Evolutionary conservation across 2,888 invertebrate species (phyloP).

Genomic region (Marronus borbonicus): DNA sequence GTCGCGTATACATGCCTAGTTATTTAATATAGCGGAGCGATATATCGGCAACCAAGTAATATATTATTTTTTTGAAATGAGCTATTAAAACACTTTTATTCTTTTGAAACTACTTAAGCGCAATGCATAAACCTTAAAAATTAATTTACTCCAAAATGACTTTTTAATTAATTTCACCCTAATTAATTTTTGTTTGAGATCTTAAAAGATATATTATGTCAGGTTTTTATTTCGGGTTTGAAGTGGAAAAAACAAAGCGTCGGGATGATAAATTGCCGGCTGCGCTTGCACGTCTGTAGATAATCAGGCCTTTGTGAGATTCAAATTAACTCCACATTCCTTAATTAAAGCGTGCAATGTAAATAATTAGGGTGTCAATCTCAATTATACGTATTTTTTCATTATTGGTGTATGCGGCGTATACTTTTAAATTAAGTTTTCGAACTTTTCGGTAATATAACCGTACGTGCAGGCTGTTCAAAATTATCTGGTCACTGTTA

Average conservation of each 20-base stretch:
- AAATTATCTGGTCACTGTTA: too few relatives aligned
- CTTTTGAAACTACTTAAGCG: too few relatives aligned
- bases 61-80: too few relatives aligned
- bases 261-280: slow-evolving; percentile 52
- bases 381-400: slow-evolving; percentile 15
- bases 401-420: neutral
- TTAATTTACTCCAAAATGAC: slow-evolving; percentile 19
- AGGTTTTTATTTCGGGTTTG: neutral
- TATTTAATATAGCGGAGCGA: too few relatives aligned
- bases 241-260: slow-evolving; percentile 19
- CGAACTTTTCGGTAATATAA: too few relatives aligned
- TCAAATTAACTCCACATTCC: slow-evolving; percentile 51
- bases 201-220: neutral
- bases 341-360: slow-evolving; percentile 54
- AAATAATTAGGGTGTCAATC: slow-evolving; percentile 52
- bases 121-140: neutral
- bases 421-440: slow-evolving; percentile 22
- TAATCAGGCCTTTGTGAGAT: slow-evolving; percentile 51
- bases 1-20: too few relatives aligned
- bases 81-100: too few relatives aligned
- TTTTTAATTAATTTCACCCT: slow-evolving; percentile 33
- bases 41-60: too few relatives aligned
- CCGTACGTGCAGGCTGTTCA: too few relatives aligned
- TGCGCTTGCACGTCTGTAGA: slow-evolving; percentile 42
- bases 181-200: slow-evolving; percentile 36